Evolutionary conservation across 2,113 vertebrate genomes (phyloP).

Genomic region (Lycaon pictus): DNA sequence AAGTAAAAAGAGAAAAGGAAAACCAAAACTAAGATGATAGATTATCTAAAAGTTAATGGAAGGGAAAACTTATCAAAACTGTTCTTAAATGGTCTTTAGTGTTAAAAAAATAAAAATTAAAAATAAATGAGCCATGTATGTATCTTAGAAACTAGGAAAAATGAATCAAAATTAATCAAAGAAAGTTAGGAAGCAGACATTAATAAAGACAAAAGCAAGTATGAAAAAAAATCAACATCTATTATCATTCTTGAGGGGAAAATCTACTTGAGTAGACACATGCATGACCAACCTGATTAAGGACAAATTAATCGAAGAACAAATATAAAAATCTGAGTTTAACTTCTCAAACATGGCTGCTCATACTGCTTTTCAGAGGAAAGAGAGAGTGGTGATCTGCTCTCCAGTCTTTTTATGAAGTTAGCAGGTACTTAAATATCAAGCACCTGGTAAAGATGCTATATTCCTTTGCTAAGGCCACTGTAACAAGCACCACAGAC

Average conservation of each 20-base stretch:
- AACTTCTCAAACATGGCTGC: neutral
- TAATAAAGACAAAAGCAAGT: conserved; percentile 54
- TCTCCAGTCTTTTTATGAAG: neutral
- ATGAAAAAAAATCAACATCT: neutral
- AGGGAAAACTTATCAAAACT: conserved; percentile 48
- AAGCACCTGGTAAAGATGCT: neutral
- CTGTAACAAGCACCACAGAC: neutral
- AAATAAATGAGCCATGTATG: conserved; percentile 58
- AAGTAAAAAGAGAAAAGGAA: conserved; percentile 30
- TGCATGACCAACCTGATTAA: neutral
- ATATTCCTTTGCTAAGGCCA: neutral
- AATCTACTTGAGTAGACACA: neutral
- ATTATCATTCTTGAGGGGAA: neutral
- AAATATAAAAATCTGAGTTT: neutral
- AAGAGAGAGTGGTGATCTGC: neutral
- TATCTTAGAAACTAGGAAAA: conserved; percentile 46
- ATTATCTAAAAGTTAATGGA: conserved; percentile 54
- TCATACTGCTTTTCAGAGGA: neutral
- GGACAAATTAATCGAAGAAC: neutral
- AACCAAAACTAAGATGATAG: conserved; percentile 33
- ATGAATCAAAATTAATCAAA: conserved; percentile 39
- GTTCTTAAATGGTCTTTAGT: conserved; percentile 15
- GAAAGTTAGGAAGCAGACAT: conserved; percentile 23
- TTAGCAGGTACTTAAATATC: neutral
- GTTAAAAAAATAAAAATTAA: conserved; percentile 48